Base-by-base conservation (phyloP, 1,140 invertebrate genomes). In the Bathynomus jamesi region DNA sequence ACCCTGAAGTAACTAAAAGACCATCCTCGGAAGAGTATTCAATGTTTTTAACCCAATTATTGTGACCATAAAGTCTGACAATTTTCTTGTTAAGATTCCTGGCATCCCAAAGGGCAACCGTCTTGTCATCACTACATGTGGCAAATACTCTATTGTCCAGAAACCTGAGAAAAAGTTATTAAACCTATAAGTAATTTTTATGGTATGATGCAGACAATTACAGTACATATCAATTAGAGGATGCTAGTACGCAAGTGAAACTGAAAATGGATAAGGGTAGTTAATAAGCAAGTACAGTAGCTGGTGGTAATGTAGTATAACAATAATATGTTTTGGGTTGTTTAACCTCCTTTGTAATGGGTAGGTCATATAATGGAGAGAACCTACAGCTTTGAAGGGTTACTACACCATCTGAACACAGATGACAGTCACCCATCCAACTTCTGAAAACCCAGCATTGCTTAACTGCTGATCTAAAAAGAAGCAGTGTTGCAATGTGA, bases 11-110 rank as follows among this genome's bases (percentile, higher is more conserved):
- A 2, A 96, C 87, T 27, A 97, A 84, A 4, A 94, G 83, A 69
- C 92, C 90, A 79, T 93, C 90, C 76, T 88, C 89, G n/a, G 88
- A 86, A 62, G 91, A 93, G 81, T 93, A 96, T 80, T 97, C 94
- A 73, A 97, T 95, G 81, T 95, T 96, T 83, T 97, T 96, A 7
- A 96, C 95, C 94, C 94, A 96, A 83, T 95, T 95, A 0, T 91
- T 90, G 82, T 97, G 94, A 10, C 94, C 94, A 69, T 89, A 85
- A 0, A 96, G 84, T 2, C 88, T 89, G 67, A 89, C 85, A 62
- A 94, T 88, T 78, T 88, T 87, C 62, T 87, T 85, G 79, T 90
- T 91, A 53, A 96, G 82, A 82, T 92, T 92, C 65, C 95, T 84
- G 32, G 91, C 87, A 84, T 97, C 94, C 94, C 94, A 96, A 61